phyloP scores from a whole-genome alignment of 2,113 vertebrate genomes.

The Poicephalus meyeri region DNA sequence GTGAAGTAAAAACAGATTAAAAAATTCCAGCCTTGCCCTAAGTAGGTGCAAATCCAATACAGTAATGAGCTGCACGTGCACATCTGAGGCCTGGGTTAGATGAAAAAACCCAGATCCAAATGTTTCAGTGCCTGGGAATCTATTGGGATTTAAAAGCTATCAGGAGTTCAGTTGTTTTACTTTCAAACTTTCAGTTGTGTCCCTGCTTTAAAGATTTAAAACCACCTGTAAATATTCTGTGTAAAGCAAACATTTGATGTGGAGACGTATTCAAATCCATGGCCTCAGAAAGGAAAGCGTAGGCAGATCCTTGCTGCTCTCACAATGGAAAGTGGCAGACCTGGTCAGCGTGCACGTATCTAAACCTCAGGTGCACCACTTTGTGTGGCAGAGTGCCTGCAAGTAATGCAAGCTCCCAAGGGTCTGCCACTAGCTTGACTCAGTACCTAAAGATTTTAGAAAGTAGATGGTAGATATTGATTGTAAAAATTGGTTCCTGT shows the following conservation, averaged over 20 bases:
- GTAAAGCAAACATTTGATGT: background rate
- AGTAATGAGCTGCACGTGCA: conserved; percentile 30
- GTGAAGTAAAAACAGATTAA: background rate
- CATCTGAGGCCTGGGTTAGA: conserved; percentile 1
- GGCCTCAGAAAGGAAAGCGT: background rate
- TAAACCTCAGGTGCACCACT: accelerated
- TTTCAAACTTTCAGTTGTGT: background rate
- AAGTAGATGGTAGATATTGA: background rate
- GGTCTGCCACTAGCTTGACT: background rate
- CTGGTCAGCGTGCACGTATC: background rate
- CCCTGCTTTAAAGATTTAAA: background rate
- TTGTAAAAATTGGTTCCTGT: background rate
- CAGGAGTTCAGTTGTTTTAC: background rate
- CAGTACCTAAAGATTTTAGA: background rate
- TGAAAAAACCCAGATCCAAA: background rate
- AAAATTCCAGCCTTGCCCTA: background rate
- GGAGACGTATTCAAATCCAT: background rate
- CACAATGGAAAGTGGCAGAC: background rate
- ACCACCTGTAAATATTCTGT: background rate
- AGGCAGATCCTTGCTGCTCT: background rate
- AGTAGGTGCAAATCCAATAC: conserved; percentile 25
- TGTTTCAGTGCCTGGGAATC: background rate
- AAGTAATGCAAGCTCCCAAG: background rate
- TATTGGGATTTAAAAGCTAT: background rate
- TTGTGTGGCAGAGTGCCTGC: background rate